Conservation (phyloP, 2,888 invertebrate species). For the Tachina fera region DNA sequence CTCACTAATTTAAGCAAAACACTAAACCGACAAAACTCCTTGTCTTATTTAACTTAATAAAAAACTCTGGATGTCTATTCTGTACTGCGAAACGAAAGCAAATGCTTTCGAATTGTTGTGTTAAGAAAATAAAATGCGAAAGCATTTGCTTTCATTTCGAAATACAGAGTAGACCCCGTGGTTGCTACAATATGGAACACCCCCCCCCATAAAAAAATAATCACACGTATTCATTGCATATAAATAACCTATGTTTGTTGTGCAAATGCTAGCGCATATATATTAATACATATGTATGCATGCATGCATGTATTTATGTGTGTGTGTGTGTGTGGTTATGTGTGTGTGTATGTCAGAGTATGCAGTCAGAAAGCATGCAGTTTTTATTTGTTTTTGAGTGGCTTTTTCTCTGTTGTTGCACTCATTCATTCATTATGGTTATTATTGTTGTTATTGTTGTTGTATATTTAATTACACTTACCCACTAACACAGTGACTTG, state of each 20-base stretch:
- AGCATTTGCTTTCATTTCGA: too few species aligned
- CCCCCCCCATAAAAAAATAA: background rate
- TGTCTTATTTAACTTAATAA: background rate
- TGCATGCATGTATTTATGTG: background rate
- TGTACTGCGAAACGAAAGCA: too few species aligned
- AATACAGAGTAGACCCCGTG: too few species aligned
- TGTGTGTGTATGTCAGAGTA: background rate
- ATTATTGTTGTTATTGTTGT: conserved; percentile 12
- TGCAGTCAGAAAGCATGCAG: conserved; percentile 14
- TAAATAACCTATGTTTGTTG: conserved; percentile 13
- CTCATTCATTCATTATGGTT: background rate
- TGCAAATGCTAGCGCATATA: conserved; percentile 5
- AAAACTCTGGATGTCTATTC: background rate
- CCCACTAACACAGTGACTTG: conserved; percentile 93
- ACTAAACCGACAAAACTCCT: too few species aligned
- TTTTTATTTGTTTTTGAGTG: conserved; percentile 35
- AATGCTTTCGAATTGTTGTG: too few species aligned
- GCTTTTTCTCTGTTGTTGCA: background rate
- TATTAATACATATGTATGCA: background rate
- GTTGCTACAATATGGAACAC: conserved; percentile 24
- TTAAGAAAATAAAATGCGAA: too few species aligned
- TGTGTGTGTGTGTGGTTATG: conserved; percentile 7
- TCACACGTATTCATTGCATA: background rate
- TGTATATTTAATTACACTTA: conserved; percentile 76
- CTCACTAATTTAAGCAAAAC: too few species aligned